These are phyloP conservation scores for Asarcornis scutulata DNA, from an alignment of 2,113 vertebrate species.

Conservation along the genomic window DNA sequence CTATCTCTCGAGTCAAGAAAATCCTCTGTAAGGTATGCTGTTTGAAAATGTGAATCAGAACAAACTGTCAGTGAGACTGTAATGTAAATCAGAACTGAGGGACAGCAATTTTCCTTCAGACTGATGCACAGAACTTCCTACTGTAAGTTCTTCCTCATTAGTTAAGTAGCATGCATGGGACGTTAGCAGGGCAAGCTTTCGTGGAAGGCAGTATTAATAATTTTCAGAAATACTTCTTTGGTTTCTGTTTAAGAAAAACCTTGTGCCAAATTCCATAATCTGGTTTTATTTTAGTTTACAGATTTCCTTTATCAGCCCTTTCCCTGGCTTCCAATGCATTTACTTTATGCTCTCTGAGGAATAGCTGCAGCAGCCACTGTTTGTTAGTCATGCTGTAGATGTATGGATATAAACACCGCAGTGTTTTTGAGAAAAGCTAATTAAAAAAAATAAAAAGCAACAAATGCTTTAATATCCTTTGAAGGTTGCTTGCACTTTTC, in stretches of 20 bases:
- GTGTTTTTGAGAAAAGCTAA: background rate
- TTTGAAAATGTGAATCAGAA: background rate
- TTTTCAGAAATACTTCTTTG: background rate
- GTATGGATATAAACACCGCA: background rate
- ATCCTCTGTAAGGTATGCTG: background rate
- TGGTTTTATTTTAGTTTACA: background rate
- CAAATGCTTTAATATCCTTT: background rate
- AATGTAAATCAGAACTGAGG: background rate
- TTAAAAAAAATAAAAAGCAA: background rate
- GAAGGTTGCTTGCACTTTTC: background rate
- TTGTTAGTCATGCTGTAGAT: background rate
- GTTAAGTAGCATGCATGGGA: background rate
- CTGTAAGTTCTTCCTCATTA: background rate
- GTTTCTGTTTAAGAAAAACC: background rate
- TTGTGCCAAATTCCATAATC: background rate
- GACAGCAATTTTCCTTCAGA: background rate
- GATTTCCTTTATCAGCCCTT: constrained; percentile 1
- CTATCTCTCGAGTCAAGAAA: background rate
- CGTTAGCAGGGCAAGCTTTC: background rate
- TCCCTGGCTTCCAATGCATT: background rate
- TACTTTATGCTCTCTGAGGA: constrained; percentile 22
- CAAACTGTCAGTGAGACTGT: background rate
- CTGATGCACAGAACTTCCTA: background rate
- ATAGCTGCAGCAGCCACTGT: background rate
- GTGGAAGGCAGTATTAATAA: background rate